Base-by-base conservation (phyloP, 2,797 vertebrate genomes). In the Linurgus olivaceus region DNA sequence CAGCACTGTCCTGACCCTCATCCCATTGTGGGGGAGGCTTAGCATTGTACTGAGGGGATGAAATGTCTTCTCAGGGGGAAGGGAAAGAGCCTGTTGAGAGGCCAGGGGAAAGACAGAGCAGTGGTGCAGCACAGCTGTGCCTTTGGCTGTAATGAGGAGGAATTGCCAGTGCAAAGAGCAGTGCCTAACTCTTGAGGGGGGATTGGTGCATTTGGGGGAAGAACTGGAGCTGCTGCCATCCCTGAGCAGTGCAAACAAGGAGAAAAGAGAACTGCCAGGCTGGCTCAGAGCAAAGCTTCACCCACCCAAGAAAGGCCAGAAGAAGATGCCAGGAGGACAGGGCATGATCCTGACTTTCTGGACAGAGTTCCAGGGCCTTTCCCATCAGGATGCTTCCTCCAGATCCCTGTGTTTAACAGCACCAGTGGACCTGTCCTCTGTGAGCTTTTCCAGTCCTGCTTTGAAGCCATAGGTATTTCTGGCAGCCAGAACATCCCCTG, bases 401-500 rank as follows among this genome's bases (percentile, higher is more conserved):
- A 67, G 50, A 71, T 80, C 65, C 29, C 33, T 38, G 65, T 81
- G 50, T 86, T 91, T 73, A 76, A 87, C 48, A 73, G 63, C 35
- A 44, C 58, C 67, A 62, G n/a, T 2, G 6, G 78, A 74, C 79
- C 66, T 86, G 71, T 86, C 83, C 55, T 86, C 74, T 1, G 1
- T 90, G 92, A 94, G 84, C 55, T 87, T 87, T 42, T 57, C 88
- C 91, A 81, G 86, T 23, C 74, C 63, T 85, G 20, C 86, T 92
- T 73, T 70, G 91, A 78, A 87, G 82, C 86, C 3, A 3, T 35
- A 88, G 84, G 84, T 94, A 87, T 95, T 94, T 96, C 78, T 96
- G 96, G 94, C 89, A 91, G 71, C 67, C 81, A 76, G 80, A 93
- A 58, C 63, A 92, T 92, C 91, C 77, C 88, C 70, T 87, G 92